Percentiles rank a stretch among this genome's conserved stretches.
These are phyloP conservation scores for Tipula unca DNA, from an alignment of 2,888 invertebrate species.

Conservation along the genomic window DNA sequence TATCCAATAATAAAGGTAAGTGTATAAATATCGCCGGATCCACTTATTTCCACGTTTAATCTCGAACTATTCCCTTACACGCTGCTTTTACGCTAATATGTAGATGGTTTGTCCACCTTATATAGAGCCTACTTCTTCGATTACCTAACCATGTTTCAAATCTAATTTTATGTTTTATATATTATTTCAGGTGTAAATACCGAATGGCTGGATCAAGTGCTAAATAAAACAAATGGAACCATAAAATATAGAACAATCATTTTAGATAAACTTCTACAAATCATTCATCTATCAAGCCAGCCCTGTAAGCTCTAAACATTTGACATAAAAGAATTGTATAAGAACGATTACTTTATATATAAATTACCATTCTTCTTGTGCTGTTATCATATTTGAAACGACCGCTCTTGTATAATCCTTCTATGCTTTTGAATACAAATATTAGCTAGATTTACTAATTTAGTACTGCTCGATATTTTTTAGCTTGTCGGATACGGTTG, in stretches of 20 bases:
- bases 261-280: conserved; percentile 73
- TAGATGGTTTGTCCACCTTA: conserved; percentile 18
- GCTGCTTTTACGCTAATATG: neutral
- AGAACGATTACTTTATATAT: too few relatives aligned
- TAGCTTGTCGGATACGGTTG: conserved; percentile 79
- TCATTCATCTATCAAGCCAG: conserved; percentile 77
- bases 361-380: too few relatives aligned
- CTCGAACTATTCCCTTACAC: neutral
- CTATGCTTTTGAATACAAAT: too few relatives aligned
- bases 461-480: conserved; percentile 20
- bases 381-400: too few relatives aligned
- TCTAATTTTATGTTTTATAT: neutral
- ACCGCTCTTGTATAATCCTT: neutral
- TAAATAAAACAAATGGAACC: conserved; percentile 53
- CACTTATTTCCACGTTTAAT: neutral
- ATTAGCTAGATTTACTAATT: too few relatives aligned
- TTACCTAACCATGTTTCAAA: conserved; percentile 22
- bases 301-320: conserved; percentile 52
- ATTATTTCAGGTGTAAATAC: conserved; percentile 64
- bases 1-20: conserved; percentile 89
- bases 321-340: neutral
- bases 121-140: conserved; percentile 21
- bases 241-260: conserved; percentile 72
- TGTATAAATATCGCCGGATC: conserved; percentile 20
- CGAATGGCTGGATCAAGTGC: conserved; percentile 68